Percentiles rank a stretch among this genome's conserved stretches.
Evolutionary conservation across 2,888 invertebrate species (phyloP).

Genomic region (Trachelus stipa): DNA sequence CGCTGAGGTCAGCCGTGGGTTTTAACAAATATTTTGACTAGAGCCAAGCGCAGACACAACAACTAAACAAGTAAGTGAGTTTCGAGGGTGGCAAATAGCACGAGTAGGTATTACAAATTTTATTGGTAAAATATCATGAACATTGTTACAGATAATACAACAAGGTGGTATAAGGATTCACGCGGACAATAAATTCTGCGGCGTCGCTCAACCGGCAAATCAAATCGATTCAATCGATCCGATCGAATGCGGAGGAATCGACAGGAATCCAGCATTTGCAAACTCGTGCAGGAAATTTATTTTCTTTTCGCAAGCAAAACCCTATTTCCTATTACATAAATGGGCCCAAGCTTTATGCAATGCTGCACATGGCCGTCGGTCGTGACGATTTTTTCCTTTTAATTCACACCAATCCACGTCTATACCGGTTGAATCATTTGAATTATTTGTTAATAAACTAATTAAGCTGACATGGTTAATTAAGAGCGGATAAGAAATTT

Average conservation of each 20-base stretch:
- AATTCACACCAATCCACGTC: neutral
- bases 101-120: neutral
- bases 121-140: neutral
- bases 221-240: conserved; percentile 2
- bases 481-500: neutral
- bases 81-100: neutral
- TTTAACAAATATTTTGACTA: neutral
- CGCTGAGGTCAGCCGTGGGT: neutral
- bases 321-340: conserved; percentile 6
- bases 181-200: neutral
- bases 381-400: neutral
- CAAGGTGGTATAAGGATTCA: neutral
- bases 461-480: neutral
- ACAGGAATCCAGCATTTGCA: neutral
- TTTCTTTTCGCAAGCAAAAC: neutral
- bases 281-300: neutral
- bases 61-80: neutral
- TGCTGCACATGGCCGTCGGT: neutral
- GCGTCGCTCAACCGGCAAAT: neutral
- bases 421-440: neutral
- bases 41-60: neutral
- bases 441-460: neutral
- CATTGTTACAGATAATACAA: neutral
- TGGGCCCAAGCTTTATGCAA: neutral
- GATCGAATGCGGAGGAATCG: neutral